A percentile compares a stretch with the other conserved stretches of the same genome.
phyloP scores from a whole-genome alignment of 1,140 invertebrate species.

The Drosophila repletoides region DNA sequence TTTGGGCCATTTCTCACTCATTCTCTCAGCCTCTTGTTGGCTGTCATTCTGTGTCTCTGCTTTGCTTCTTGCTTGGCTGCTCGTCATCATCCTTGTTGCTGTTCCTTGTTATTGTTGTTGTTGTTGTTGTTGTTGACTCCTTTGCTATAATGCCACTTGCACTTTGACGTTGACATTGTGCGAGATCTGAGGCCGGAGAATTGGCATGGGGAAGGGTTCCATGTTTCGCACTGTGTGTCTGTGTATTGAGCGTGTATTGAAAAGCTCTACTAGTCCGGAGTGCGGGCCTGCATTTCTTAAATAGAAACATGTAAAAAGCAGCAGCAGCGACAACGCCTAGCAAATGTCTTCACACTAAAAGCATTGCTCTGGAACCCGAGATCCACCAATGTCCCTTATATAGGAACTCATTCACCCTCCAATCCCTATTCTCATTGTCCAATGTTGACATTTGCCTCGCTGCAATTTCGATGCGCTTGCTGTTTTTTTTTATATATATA shows the following conservation, averaged over 20 bases:
- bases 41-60: constrained; percentile 50
- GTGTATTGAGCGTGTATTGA: constrained; percentile 38
- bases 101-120: not conserved
- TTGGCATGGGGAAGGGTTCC: no score
- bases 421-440: not conserved
- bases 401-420: not conserved
- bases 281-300: constrained; percentile 55
- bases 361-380: constrained; percentile 35
- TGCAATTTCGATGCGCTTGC: constrained; percentile 19
- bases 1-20: constrained; percentile 18
- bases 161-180: constrained; percentile 75
- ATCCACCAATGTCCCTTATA: not conserved
- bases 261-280: constrained; percentile 39
- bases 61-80: constrained; percentile 22
- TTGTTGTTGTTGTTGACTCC: constrained; percentile 50
- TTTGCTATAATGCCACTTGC: constrained; percentile 74
- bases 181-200: constrained; percentile 3
- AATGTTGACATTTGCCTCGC: constrained; percentile 23
- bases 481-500: constrained; percentile 16
- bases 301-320: constrained; percentile 65
- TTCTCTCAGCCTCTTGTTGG: constrained; percentile 14
- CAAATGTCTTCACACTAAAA: constrained; percentile 71
- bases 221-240: no score
- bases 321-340: constrained; percentile 9
- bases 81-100: constrained; percentile 29